Base-by-base conservation (phyloP, 1,140 invertebrate genomes). In the Hypothenemus hampei region DNA sequence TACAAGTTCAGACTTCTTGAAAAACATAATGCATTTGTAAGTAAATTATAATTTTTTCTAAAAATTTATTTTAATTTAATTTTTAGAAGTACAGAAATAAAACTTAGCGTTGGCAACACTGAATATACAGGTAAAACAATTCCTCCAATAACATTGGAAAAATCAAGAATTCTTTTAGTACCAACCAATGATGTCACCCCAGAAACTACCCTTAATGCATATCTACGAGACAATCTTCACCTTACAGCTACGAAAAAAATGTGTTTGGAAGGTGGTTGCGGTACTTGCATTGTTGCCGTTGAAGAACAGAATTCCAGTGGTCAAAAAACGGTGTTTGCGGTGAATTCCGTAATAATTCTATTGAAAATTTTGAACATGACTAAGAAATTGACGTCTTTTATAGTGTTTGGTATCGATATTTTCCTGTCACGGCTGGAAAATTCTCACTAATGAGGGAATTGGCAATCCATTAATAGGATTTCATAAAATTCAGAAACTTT, bases 231-330 rank as follows among this genome's bases (percentile, higher is more conserved):
- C 18, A 68, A 81, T 60, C 79, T 80, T 1, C 76, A 82, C 24
- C 74, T 90, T 0, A 82, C 77, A 23, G 89, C 87, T 7, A 91
- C 87, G 0, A 92, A 93, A 66, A 77, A 75, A 5, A 87, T 87
- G 82, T 92, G 89, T 60, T 73, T 78, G 8, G 89, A 93, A 70
- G 90, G 88, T 18, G 88, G 88, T 3, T 93, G 90, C 64, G 89
- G 90, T 0, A 78, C 79, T 0, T 93, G 89, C 65, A 75, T 89
- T 11, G 88, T 91, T 1, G 72, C 82, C 3, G 81, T 82, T 0
- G 74, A 74, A 35, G 72, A 74, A 6, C 64, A 69, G 1, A 73
- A 83, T 58, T 75, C 79, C 5, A 67, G 75, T 3, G 75, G 65
- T 5, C 75, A 74, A 56, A 77, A 77, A 67, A 66, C 67, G 52